Percentiles rank a stretch among this genome's conserved stretches.
Conservation (phyloP, 2,113 vertebrate species). For the Spea multiplicata region DNA sequence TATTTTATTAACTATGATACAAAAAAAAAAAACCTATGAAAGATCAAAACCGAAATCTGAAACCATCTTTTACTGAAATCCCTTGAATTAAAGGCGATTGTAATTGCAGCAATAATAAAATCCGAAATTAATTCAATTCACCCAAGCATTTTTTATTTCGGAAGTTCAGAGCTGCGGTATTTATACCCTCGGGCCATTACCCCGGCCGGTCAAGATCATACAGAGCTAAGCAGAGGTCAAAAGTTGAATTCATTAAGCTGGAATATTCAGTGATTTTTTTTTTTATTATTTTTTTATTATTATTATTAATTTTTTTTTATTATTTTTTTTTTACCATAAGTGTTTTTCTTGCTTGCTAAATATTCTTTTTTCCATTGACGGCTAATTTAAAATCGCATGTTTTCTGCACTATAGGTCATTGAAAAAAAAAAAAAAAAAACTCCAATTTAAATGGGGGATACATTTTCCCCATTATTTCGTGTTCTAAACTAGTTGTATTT, state of each 20-base stretch:
- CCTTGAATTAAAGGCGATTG: background rate
- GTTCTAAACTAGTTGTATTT: too few relatives aligned
- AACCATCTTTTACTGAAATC: constrained; percentile 1
- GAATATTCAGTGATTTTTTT: too few relatives aligned
- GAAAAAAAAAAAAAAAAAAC: too few relatives aligned
- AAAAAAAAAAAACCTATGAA: background rate
- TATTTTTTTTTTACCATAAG: too few relatives aligned
- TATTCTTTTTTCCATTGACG: too few relatives aligned
- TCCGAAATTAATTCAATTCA: constrained; percentile 17
- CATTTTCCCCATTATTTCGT: too few relatives aligned
- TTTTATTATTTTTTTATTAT: too few relatives aligned
- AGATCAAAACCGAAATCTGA: background rate
- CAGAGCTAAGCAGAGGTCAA: background rate
- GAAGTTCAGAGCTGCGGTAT: background rate
- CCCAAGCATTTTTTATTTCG: background rate
- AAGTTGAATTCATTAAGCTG: constrained; percentile 10
- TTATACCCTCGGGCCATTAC: background rate
- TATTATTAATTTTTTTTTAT: too few relatives aligned
- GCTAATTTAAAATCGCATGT: too few relatives aligned
- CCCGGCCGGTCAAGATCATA: background rate
- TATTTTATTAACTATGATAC: background rate
- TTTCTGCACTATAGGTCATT: too few relatives aligned
- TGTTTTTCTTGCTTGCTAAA: too few relatives aligned
- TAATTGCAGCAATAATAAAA: constrained; percentile 3
- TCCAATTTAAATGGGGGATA: too few relatives aligned